A percentile compares a stretch with the other conserved stretches of the same genome.
phyloP scores from a whole-genome alignment of 2,797 vertebrate genomes.

The Clarias platycephalus region DNA sequence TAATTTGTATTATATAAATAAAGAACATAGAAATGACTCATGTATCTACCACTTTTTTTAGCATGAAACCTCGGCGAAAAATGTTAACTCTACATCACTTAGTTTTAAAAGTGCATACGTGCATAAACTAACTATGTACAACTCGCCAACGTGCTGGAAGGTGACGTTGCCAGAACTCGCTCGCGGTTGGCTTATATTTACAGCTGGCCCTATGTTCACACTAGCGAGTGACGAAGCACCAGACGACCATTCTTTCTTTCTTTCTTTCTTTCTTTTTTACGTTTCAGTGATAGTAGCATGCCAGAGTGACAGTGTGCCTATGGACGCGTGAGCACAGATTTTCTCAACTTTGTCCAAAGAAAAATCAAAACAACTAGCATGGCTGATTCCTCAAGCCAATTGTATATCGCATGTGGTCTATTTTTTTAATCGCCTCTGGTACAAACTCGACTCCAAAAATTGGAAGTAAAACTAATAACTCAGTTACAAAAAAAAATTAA shows the following conservation, averaged over 20 bases:
- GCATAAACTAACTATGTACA: too few relatives aligned
- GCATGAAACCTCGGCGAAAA: too few relatives aligned
- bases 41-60: too few relatives aligned
- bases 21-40: too few relatives aligned
- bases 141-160: too few relatives aligned
- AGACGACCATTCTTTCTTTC: not conserved
- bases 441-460: not conserved
- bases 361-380: not conserved
- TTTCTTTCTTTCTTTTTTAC: too few relatives aligned
- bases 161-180: too few relatives aligned
- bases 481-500: not conserved
- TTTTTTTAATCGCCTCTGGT: not conserved
- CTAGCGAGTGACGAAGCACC: not conserved
- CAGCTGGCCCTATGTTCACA: not conserved
- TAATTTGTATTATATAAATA: too few relatives aligned
- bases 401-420: not conserved
- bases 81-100: too few relatives aligned
- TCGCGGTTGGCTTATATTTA: not conserved
- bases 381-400: not conserved
- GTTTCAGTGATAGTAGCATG: not conserved
- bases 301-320: not conserved
- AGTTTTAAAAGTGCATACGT: too few relatives aligned
- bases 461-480: not conserved
- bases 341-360: not conserved
- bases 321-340: not conserved